A percentile compares a stretch with the other conserved stretches of the same genome.
These are phyloP conservation scores for Serrognathus titanus DNA, from an alignment of 2,888 invertebrate species.

Conservation along the genomic window DNA sequence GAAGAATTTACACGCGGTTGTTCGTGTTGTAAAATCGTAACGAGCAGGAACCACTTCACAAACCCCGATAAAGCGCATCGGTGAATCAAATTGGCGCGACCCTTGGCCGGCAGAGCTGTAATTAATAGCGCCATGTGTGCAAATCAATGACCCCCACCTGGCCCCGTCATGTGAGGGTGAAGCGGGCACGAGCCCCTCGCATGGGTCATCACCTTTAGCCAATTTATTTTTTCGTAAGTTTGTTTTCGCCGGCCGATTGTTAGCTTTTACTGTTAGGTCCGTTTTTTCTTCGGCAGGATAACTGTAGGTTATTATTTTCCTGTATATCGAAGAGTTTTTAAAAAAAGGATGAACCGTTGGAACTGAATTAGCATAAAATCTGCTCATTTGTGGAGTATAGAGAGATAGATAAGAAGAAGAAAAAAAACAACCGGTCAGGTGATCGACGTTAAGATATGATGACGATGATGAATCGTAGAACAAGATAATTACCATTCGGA, in stretches of 20 bases:
- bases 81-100: conserved; percentile 29
- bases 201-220: conserved; percentile 21
- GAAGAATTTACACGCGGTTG: no score
- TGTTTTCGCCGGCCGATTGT: neutral
- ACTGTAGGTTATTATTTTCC: no score
- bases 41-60: conserved; percentile 27
- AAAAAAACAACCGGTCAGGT: no score
- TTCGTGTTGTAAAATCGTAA: neutral
- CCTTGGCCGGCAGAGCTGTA: conserved; percentile 32
- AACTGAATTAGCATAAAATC: no score
- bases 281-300: neutral
- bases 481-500: no score
- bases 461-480: no score
- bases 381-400: no score
- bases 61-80: conserved; percentile 27
- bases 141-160: conserved; percentile 42
- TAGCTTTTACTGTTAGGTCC: neutral
- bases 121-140: conserved; percentile 42
- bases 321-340: no score
- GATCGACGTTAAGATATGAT: no score
- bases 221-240: conserved; percentile 1
- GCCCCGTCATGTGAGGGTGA: conserved; percentile 28
- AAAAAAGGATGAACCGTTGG: no score
- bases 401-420: no score
- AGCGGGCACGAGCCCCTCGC: conserved; percentile 21